phyloP scores from a whole-genome alignment of 1,140 invertebrate genomes.

The Sipha flava region DNA sequence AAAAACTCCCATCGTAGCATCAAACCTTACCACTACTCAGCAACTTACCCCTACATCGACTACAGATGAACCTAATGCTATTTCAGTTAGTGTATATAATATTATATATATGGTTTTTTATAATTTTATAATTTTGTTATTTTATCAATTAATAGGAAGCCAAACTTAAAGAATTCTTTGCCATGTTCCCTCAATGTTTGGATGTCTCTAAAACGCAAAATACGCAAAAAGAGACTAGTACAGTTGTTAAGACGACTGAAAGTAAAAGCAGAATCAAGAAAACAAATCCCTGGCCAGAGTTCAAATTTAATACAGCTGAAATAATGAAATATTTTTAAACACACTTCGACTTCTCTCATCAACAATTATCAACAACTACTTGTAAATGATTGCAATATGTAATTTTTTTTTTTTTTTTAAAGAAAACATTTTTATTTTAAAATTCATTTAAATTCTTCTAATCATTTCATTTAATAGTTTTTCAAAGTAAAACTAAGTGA shows the following conservation, averaged over 20 bases:
- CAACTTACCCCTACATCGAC: neutral
- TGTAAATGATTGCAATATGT: neutral
- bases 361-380: neutral
- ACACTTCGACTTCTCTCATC: neutral
- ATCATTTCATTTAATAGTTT: slow-evolving; percentile 21
- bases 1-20: neutral
- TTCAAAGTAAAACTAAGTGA: slow-evolving; percentile 8
- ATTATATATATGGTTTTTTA: neutral
- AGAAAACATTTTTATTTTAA: neutral
- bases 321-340: slow-evolving; percentile 29
- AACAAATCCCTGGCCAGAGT: slow-evolving; percentile 20
- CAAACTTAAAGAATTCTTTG: slow-evolving; percentile 20
- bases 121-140: neutral
- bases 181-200: slow-evolving; percentile 25
- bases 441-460: neutral
- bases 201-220: neutral
- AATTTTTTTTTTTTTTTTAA: neutral
- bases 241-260: neutral
- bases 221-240: neutral
- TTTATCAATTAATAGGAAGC: neutral
- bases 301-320: slow-evolving; percentile 24
- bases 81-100: neutral
- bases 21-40: neutral
- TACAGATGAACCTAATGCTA: neutral
- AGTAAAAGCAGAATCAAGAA: neutral